Evolutionary conservation across 2,888 invertebrate genomes (phyloP).

Genomic region (Augochlorella aurata): DNA sequence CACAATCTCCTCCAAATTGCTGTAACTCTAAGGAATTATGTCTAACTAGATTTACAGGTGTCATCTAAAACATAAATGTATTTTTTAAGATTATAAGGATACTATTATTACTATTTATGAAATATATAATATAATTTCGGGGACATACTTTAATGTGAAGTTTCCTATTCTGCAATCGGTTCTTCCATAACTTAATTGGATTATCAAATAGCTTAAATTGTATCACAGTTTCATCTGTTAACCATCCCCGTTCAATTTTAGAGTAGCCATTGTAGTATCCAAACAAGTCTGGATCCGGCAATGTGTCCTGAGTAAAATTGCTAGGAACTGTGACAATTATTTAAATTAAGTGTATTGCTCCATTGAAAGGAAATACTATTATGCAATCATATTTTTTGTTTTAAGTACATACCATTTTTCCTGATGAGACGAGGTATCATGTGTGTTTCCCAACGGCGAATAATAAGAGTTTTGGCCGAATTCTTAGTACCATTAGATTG

Average conservation of each 20-base stretch:
- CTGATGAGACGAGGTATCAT: constrained; percentile 86
- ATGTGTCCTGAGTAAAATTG: constrained; percentile 73
- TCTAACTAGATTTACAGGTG: constrained; percentile 86
- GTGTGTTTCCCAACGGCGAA: constrained; percentile 92
- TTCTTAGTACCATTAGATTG: constrained; percentile 83
- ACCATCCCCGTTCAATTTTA: constrained; percentile 91
- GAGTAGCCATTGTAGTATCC: constrained; percentile 85
- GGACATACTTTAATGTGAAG: constrained; percentile 86
- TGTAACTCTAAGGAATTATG: constrained; percentile 80
- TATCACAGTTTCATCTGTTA: constrained; percentile 91
- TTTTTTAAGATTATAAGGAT: background rate
- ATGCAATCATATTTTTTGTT: constrained; percentile 21
- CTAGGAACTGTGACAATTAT: constrained; percentile 70
- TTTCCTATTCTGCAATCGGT: constrained; percentile 86
- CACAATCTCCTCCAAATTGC: constrained; percentile 77
- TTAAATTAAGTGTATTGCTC: constrained; percentile 4
- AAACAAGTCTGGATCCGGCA: constrained; percentile 85
- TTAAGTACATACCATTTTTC: constrained; percentile 79
- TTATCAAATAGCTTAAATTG: constrained; percentile 92
- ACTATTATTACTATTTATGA: background rate
- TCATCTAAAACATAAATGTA: constrained; percentile 81
- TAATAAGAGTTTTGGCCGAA: constrained; percentile 83
- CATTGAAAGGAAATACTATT: constrained; percentile 30
- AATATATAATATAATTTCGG: background rate
- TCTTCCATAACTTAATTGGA: constrained; percentile 90